Percentiles rank a stretch among this genome's conserved stretches.
Conservation (phyloP, 2,888 invertebrate genomes). For the Allolobophora icterica region DNA sequence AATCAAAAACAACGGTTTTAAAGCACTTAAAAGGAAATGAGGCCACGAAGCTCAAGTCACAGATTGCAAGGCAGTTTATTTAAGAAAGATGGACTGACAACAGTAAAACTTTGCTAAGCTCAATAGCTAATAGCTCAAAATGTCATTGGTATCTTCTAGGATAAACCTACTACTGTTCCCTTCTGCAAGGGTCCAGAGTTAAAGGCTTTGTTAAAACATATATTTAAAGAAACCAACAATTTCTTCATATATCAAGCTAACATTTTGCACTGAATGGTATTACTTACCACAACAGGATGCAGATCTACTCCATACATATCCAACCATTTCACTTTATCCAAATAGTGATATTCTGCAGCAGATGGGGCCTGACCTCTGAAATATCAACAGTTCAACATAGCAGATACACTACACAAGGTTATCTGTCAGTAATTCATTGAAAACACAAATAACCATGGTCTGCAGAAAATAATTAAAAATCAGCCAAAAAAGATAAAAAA, state of each 20-base stretch:
- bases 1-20: no score
- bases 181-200: not conserved
- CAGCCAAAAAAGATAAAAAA: no score
- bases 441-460: no score
- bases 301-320: conserved; percentile 98
- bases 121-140: no score
- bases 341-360: conserved; percentile 89
- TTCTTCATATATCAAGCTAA: not conserved
- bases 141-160: not conserved
- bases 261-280: not conserved
- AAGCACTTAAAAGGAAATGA: no score
- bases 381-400: conserved; percentile 36
- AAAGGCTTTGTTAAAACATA: not conserved
- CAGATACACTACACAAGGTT: not conserved
- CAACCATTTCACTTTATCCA: conserved; percentile 97
- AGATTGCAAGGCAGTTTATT: no score
- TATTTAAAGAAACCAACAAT: not conserved
- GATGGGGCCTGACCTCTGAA: conserved; percentile 85
- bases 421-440: not conserved
- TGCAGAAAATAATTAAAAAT: no score
- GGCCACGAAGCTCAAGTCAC: no score
- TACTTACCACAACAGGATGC: conserved; percentile 88
- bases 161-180: not conserved
- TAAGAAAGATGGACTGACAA: no score
- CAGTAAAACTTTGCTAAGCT: no score